phyloP scores from a whole-genome alignment of 2,113 vertebrate genomes.

The Crotophaga sulcirostris region DNA sequence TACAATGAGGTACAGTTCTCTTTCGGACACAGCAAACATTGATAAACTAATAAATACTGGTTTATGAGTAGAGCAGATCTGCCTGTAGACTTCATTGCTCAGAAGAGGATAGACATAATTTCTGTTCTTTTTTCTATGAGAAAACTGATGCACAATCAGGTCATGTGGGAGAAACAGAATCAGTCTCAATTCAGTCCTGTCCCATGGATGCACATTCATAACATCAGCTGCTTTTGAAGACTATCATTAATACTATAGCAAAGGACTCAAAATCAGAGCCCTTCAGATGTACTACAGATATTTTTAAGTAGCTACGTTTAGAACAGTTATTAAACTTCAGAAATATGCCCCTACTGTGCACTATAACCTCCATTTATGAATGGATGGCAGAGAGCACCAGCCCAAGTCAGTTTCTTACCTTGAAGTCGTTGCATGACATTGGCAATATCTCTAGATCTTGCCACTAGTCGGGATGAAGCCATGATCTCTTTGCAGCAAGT shows the following conservation, averaged over 20 bases:
- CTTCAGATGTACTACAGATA: not conserved
- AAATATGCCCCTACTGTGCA: not conserved
- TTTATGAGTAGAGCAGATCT: not conserved
- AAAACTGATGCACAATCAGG: not conserved
- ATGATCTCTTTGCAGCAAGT: conserved; percentile 69
- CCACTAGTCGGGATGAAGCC: conserved; percentile 81
- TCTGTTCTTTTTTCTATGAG: not conserved
- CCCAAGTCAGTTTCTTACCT: conserved; percentile 74
- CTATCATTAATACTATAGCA: not conserved
- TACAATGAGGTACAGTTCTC: not conserved
- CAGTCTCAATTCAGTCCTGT: not conserved
- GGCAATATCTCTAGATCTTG: conserved; percentile 85
- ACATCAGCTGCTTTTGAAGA: not conserved
- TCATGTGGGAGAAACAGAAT: not conserved
- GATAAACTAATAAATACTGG: not conserved
- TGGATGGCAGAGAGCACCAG: rapidly evolving
- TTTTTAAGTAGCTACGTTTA: not conserved
- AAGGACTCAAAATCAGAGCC: not conserved
- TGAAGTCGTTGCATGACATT: conserved; percentile 96
- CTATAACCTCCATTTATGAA: not conserved
- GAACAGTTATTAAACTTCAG: not conserved
- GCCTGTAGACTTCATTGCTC: not conserved
- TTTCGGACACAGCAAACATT: not conserved
- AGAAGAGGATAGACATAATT: not conserved
- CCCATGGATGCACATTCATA: not conserved